Evolutionary conservation across 2,888 invertebrate genomes (phyloP).

Genomic region (Tetragonula carbonaria): DNA sequence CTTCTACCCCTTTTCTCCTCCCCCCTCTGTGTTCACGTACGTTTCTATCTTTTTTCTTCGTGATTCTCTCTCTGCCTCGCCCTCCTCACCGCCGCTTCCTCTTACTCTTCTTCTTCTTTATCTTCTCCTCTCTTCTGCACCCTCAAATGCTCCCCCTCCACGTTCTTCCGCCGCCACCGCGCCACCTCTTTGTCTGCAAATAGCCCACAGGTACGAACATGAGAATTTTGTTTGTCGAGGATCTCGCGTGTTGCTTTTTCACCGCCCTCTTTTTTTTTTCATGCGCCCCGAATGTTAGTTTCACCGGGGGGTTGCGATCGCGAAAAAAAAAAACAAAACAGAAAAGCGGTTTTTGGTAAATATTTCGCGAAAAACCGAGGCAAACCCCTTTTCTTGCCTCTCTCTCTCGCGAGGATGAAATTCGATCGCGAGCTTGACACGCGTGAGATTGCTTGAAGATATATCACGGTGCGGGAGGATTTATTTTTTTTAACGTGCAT

Average conservation of each 20-base stretch:
- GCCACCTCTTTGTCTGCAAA: slow-evolving; percentile 78
- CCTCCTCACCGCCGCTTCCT: slow-evolving; percentile 51
- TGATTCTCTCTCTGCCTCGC: neutral
- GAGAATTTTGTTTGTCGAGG: slow-evolving; percentile 64
- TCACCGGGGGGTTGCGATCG: neutral
- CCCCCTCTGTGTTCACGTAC: neutral
- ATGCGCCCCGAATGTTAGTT: neutral
- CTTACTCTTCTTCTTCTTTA: neutral
- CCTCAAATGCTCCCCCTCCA: slow-evolving; percentile 71
- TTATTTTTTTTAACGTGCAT: neutral
- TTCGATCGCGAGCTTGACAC: neutral
- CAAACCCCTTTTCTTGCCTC: neutral
- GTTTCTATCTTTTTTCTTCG: neutral
- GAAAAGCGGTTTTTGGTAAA: slow-evolving; percentile 36
- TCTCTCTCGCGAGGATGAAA: neutral
- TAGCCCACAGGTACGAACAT: slow-evolving; percentile 62
- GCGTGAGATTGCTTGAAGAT: neutral
- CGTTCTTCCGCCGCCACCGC: slow-evolving; percentile 73
- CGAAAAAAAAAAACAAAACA: slow-evolving; percentile 1
- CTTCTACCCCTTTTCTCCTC: slow-evolving; percentile 49
- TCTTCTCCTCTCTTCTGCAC: slow-evolving; percentile 47
- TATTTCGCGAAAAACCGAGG: slow-evolving; percentile 4
- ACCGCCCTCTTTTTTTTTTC: slow-evolving; percentile 10
- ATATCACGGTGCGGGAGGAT: neutral
- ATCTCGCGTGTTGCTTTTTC: slow-evolving; percentile 47